Conservation (phyloP, 2,797 vertebrate genomes). For the Neostethus bicornis region DNA sequence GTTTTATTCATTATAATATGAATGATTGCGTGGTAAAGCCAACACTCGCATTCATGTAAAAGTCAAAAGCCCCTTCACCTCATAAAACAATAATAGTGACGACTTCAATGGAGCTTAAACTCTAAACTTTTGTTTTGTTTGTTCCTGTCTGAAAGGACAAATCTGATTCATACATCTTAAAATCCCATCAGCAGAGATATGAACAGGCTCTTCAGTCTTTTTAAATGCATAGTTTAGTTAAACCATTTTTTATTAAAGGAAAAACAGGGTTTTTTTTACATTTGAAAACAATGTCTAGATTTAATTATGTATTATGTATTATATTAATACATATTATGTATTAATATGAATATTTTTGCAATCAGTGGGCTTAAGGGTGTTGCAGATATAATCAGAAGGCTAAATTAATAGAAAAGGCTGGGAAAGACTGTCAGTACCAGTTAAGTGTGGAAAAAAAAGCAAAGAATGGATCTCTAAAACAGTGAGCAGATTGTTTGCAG, state of each 20-base stretch:
- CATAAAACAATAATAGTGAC: background rate
- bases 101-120: background rate
- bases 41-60: constrained; percentile 21
- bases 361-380: no score
- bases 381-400: no score
- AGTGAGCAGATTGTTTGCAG: background rate
- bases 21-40: background rate
- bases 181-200: background rate
- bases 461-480: background rate
- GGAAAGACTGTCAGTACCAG: no score
- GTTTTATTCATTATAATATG: background rate
- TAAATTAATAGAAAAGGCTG: no score
- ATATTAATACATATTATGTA: no score
- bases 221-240: no score
- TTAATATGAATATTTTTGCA: no score
- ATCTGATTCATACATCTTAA: background rate
- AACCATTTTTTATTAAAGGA: no score
- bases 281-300: no score
- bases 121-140: background rate
- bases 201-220: background rate
- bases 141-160: constrained; percentile 13
- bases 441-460: background rate
- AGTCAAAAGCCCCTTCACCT: background rate
- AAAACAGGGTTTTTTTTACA: no score
- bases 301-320: no score